phyloP scores from a whole-genome alignment of 2,113 vertebrate species.

The Indicator indicator region DNA sequence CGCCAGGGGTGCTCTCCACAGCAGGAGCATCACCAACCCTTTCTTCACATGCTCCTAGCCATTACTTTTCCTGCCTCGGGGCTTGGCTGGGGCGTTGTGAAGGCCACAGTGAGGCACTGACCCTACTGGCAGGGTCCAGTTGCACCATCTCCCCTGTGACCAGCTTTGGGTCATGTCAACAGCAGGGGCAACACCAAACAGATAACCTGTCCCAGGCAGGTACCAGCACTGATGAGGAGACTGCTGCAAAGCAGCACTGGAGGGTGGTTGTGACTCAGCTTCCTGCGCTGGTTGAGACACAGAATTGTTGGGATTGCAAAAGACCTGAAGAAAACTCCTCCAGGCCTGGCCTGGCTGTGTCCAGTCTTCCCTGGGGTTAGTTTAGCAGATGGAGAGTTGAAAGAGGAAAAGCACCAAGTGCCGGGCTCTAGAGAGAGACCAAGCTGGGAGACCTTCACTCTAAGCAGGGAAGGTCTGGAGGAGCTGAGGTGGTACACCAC shows the following conservation, averaged over 20 bases:
- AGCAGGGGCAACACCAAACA: background rate
- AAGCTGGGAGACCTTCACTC: background rate
- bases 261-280: background rate
- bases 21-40: background rate
- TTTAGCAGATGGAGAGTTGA: background rate
- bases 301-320: background rate
- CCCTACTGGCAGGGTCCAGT: background rate
- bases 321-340: background rate
- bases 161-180: background rate
- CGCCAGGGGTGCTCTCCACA: background rate
- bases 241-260: background rate
- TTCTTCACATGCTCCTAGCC: background rate
- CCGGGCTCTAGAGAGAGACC: background rate
- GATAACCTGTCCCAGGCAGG: background rate
- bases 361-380: background rate
- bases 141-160: background rate
- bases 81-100: background rate
- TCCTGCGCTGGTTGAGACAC: background rate
- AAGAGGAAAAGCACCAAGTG: background rate
- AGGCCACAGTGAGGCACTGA: background rate
- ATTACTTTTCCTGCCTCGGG: background rate
- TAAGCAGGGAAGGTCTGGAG: background rate
- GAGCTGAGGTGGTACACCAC: background rate
- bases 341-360: background rate
- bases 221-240: background rate